Evolutionary conservation across 2,888 invertebrate genomes (phyloP).

Genomic region (Epinotia nisella): DNA sequence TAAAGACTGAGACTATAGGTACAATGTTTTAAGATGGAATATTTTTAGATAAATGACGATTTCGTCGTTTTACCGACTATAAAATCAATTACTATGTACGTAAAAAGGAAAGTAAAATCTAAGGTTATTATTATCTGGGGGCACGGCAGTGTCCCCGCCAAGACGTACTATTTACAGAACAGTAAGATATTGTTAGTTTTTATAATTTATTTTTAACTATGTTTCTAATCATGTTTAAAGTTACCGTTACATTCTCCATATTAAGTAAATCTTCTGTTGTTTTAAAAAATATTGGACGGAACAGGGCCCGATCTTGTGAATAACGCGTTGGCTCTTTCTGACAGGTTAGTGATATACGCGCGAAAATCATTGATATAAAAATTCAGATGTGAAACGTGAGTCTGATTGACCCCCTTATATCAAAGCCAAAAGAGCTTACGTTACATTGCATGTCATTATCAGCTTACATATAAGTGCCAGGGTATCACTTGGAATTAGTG

Average conservation of each 20-base stretch:
- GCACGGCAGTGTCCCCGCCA: too few relatives aligned
- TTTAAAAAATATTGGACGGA: too few relatives aligned
- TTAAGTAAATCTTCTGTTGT: too few relatives aligned
- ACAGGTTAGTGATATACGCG: too few relatives aligned
- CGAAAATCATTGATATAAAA: too few relatives aligned
- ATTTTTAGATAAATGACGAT: slow-evolving; percentile 21
- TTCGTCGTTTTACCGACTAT: neutral
- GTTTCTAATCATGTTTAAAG: slow-evolving; percentile 4
- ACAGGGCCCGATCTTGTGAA: too few relatives aligned
- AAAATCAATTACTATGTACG: neutral
- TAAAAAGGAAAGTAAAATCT: neutral
- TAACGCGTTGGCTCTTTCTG: too few relatives aligned
- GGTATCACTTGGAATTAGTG: neutral
- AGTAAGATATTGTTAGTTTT: neutral
- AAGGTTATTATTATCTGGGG: neutral
- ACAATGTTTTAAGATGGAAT: slow-evolving; percentile 12
- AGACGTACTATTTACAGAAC: slow-evolving; percentile 4
- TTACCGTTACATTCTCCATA: neutral
- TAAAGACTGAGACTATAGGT: slow-evolving; percentile 27
- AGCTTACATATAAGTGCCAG: too few relatives aligned
- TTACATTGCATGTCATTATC: too few relatives aligned
- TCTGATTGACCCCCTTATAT: too few relatives aligned
- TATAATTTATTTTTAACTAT: neutral
- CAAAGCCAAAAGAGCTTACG: too few relatives aligned
- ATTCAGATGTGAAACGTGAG: too few relatives aligned